Evolutionary conservation across 2,888 invertebrate species (phyloP).

Genomic region (Platycnemis pennipes): DNA sequence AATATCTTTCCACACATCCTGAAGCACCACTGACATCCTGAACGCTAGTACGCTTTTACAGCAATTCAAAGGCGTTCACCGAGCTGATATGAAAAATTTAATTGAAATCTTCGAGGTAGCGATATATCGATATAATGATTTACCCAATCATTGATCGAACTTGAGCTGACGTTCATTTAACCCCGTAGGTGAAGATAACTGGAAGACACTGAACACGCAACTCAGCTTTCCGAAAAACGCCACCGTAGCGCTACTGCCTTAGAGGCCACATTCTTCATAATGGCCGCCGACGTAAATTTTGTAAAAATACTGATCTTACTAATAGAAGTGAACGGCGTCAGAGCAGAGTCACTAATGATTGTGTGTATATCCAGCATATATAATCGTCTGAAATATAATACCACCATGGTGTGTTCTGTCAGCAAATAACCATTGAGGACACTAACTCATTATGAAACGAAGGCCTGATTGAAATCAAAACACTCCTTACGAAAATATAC

Average conservation of each 20-base stretch:
- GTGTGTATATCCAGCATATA: too few relatives aligned
- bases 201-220: background rate
- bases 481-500: too few relatives aligned
- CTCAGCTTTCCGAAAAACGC: background rate
- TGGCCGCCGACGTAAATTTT: too few relatives aligned
- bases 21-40: constrained; percentile 55
- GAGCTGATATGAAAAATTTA: constrained; percentile 39
- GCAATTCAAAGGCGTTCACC: constrained; percentile 40
- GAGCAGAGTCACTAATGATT: too few relatives aligned
- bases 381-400: too few relatives aligned
- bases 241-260: background rate
- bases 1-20: constrained; percentile 78
- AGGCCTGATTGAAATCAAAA: too few relatives aligned
- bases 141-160: constrained; percentile 43
- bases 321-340: too few relatives aligned
- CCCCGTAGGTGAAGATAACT: background rate
- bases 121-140: constrained; percentile 59
- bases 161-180: background rate
- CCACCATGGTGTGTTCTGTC: too few relatives aligned
- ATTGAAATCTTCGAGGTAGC: constrained; percentile 37
- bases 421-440: too few relatives aligned
- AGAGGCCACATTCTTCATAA: background rate
- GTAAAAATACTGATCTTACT: too few relatives aligned
- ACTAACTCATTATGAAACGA: too few relatives aligned
- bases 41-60: background rate